These are phyloP conservation scores for Chloropsis hardwickii DNA, from an alignment of 2,113 vertebrate genomes.

Conservation along the genomic window DNA sequence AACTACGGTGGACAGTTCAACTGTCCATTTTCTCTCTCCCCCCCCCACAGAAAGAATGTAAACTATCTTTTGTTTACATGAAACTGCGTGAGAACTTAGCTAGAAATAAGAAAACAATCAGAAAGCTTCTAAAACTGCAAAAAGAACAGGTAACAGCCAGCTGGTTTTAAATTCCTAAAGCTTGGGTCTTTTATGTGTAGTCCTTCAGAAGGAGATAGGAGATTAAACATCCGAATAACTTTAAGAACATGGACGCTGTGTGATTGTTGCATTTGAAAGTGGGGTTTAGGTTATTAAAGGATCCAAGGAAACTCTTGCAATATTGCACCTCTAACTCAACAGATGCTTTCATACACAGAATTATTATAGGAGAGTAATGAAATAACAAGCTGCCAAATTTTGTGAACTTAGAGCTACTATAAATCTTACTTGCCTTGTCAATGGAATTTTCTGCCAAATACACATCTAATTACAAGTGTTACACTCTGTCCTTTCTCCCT, in stretches of 20 bases:
- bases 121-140: too few relatives aligned
- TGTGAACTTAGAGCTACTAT: background rate
- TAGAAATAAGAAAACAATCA: too few relatives aligned
- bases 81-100: too few relatives aligned
- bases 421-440: background rate
- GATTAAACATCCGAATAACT: background rate
- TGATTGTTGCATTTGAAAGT: background rate
- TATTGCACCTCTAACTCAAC: background rate
- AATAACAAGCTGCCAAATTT: background rate
- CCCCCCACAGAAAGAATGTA: too few relatives aligned
- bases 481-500: background rate
- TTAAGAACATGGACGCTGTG: background rate
- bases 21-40: too few relatives aligned
- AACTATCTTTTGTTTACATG: too few relatives aligned
- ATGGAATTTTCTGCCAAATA: background rate
- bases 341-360: background rate
- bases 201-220: background rate
- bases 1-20: too few relatives aligned
- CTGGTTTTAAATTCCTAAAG: background rate
- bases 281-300: background rate
- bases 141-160: too few relatives aligned
- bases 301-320: background rate
- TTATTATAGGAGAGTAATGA: background rate
- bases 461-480: background rate
- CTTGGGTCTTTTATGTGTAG: background rate